Evolutionary conservation across 2,888 invertebrate species (phyloP), one percentile per base, ranked within the genome.

Genomic region (Globia sparganii): DNA sequence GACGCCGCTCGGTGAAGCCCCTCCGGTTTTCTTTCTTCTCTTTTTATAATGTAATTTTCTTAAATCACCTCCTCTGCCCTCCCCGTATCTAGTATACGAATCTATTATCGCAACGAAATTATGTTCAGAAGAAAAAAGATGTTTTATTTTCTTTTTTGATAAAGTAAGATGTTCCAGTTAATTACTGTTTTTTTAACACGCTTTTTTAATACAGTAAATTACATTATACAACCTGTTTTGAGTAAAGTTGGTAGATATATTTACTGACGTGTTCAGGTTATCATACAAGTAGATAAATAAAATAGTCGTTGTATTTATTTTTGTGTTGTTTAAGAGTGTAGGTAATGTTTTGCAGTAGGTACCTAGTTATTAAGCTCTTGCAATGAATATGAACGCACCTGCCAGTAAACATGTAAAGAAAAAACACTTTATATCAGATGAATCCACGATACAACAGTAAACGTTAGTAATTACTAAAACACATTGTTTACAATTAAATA

Each of bases 1-100:
- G 91, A 90, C 87, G 92, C 94, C 93, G 92, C 93, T 89, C 89
- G 86, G 88, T 89, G 76, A 90, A 87, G 88, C 90, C 93, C 94
- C 94, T 94, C 90, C 88, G 88, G 89, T 90, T 87, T 49, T 83
- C 86, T 89, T 93, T 92, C 92, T 93, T 91, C 91, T 93, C 92
- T 93, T 95, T 96, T 95, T 94, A 94, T 94, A 94, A 95, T 94
- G 95, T 96, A 95, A 96, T 96, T 96, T 96, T 94, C 94, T 93
- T 92, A 95, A 96, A 96, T 95, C 94, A 96, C 94, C 95, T 92
- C 87, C 84, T 90, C 91, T 90, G 89, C 93, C 93, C 92, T 93
- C 92, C 88, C 53, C 31, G 34, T 89, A 85, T 78, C 88, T 89
- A 87, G 89, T 89, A 88, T 91, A 91, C 86, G 62, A 78, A 80